phyloP scores from a whole-genome alignment of 2,113 vertebrate species.

The Anguilla rostrata region DNA sequence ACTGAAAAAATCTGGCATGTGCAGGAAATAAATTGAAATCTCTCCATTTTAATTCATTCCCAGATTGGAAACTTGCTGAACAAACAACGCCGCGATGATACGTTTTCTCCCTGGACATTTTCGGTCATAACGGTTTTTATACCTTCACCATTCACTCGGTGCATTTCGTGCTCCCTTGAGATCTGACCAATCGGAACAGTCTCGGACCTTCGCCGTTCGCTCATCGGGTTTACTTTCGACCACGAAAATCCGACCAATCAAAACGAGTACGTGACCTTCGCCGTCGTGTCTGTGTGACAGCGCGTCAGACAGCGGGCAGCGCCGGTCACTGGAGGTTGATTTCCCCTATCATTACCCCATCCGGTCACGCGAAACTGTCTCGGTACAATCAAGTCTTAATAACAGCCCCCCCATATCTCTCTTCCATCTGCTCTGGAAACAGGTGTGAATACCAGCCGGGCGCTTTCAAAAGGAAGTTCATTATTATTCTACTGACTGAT shows the following conservation, averaged over 20 bases:
- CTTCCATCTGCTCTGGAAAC: constrained; percentile 2
- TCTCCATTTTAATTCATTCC: no score
- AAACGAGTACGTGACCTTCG: neutral
- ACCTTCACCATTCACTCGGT: no score
- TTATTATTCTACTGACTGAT: constrained; percentile 32
- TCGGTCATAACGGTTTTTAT: no score
- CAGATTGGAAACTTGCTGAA: no score
- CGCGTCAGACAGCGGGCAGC: neutral
- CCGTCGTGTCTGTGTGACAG: neutral
- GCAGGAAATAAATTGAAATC: no score
- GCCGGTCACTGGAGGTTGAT: neutral
- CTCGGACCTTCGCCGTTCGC: neutral
- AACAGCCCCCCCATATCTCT: neutral
- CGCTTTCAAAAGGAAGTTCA: constrained; percentile 28
- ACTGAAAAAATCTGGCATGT: no score
- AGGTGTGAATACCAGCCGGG: neutral
- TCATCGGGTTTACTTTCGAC: neutral
- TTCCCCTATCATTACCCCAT: neutral
- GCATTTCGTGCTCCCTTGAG: no score
- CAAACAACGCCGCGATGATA: neutral
- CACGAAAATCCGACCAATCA: neutral
- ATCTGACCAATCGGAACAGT: neutral
- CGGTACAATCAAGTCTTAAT: constrained; percentile 1
- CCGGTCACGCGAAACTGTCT: constrained; percentile 2
- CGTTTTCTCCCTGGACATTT: neutral